Base-by-base conservation (phyloP, 2,797 vertebrate species). In the Taenioides sp. region DNA sequence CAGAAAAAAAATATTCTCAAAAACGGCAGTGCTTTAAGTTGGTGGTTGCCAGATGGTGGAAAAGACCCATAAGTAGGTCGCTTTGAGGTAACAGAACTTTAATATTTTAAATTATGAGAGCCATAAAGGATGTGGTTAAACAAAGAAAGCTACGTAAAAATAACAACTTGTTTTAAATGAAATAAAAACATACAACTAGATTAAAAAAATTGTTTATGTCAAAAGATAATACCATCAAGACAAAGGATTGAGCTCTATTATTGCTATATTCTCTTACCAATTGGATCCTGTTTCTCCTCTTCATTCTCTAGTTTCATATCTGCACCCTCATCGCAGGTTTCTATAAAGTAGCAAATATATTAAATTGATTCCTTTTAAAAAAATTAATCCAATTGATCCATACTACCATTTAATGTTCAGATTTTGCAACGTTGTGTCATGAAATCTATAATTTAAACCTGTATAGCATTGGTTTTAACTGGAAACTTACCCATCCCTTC, bases 401-500 rank as follows among this genome's bases (percentile, higher is more conserved):
- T 1, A 23, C n/a, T 6, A 18, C 25, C 43, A 47, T 47, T 47
- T 16, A 16, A 5, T 60, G 64, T 4, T 65, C 20, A 63, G 61
- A 65, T 64, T 59, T 75, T 61, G 62, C 28, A 40, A 11, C 34
- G 22, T 47, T 28, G 34, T 11, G 43, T n/a, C 34, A 34, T 34
- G 14, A 6, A 61, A 10, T 7, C 28, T 31, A 7, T 61, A 17
- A n/a, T 20, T 12, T 40, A 14, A 10, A 55, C n/a, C 54, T 22
- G n/a, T n/a, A 54, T 20, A n/a, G 2, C 47, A 49, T 50, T 50
- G 49, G 49, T 17, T 23, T 9, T 57, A 4, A 23, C 55, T 25
- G 11, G 17, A 14, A 10, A 23, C 92, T 90, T 80, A 93, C 92
- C 84, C 82, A 78, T 91, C 55, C 74, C 60, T 2, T 82, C 71